A percentile compares a stretch with the other conserved stretches of the same genome.
These are phyloP conservation scores for Nothocercus nigrocapillus DNA, from an alignment of 2,113 vertebrate species.

Conservation along the genomic window DNA sequence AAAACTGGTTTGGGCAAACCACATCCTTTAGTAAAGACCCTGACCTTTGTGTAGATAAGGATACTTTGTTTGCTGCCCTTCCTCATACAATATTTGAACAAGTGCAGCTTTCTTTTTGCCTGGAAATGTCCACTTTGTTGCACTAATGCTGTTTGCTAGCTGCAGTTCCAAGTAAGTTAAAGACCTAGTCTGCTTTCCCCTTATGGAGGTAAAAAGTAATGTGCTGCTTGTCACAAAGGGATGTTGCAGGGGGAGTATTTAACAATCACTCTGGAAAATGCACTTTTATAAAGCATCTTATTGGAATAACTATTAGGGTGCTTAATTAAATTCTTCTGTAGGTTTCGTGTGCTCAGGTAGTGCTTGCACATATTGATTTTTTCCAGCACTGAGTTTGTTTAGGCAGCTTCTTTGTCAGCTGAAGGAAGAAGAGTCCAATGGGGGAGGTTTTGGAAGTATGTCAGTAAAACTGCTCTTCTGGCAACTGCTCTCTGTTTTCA, in stretches of 20 bases:
- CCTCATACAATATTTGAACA: neutral
- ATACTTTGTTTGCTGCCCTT: neutral
- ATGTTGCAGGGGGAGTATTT: neutral
- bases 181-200: neutral
- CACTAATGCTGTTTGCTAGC: neutral
- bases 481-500: constrained; percentile 5
- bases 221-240: neutral
- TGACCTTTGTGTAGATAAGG: neutral
- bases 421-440: neutral
- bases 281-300: neutral
- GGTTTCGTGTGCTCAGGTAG: neutral
- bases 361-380: neutral
- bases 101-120: neutral
- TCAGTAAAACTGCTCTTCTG: constrained; percentile 48
- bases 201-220: neutral
- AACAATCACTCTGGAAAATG: neutral
- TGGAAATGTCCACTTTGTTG: neutral
- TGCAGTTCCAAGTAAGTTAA: neutral
- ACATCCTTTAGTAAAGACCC: neutral
- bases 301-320: neutral
- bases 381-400: neutral
- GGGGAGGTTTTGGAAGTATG: neutral
- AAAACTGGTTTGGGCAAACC: neutral
- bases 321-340: neutral
- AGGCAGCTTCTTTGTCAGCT: neutral